Conservation (phyloP, 2,888 invertebrate species). For the Troides aeacus region DNA sequence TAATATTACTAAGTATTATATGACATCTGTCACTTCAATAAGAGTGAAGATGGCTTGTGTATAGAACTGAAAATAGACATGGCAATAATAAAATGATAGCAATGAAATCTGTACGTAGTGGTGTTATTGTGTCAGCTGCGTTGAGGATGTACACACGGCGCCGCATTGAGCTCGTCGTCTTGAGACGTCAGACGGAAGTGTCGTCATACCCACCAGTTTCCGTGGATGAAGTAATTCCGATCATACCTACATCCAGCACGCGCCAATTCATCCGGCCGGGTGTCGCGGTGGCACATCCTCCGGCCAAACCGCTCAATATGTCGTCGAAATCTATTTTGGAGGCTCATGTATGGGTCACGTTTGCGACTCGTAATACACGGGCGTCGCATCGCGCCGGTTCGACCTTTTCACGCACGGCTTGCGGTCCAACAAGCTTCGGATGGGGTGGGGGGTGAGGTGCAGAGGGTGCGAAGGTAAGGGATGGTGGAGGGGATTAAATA, state of each 20-base stretch:
- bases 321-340: slow-evolving; percentile 38
- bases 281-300: slow-evolving; percentile 25
- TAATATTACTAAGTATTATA: no score
- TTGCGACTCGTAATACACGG: slow-evolving; percentile 26
- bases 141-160: no score
- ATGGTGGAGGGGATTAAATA: slow-evolving; percentile 31
- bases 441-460: slow-evolving; percentile 9
- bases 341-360: slow-evolving; percentile 27
- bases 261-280: slow-evolving; percentile 22
- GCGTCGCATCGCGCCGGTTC: slow-evolving; percentile 34
- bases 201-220: no score
- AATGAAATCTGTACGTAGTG: no score
- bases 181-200: no score
- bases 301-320: slow-evolving; percentile 33
- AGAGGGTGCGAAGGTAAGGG: not conserved
- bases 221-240: no score
- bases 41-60: no score
- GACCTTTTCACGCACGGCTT: slow-evolving; percentile 61
- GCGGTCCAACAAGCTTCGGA: slow-evolving; percentile 51
- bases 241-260: not conserved
- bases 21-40: no score
- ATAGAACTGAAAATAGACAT: no score
- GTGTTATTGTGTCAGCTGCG: no score
- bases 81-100: no score
- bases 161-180: no score